A percentile compares a stretch with the other conserved stretches of the same genome.
Evolutionary conservation across 2,113 vertebrate species (phyloP).

Genomic region (Seriola quinqueradiata): DNA sequence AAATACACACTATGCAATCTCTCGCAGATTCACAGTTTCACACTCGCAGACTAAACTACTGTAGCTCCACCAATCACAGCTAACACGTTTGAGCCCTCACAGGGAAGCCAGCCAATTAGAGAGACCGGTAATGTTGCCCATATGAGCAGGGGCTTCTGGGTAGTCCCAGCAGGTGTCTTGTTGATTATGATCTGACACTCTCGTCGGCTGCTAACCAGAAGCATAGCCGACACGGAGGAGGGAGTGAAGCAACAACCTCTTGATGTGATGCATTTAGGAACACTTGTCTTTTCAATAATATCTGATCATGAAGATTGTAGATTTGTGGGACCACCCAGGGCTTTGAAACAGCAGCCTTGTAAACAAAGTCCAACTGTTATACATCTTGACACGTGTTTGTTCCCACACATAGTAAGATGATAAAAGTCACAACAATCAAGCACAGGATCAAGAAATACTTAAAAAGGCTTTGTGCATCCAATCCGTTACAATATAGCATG

Average conservation of each 20-base stretch:
- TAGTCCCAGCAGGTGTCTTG: conserved; percentile 79
- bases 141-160: conserved; percentile 79
- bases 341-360: background rate
- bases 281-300: conserved; percentile 18
- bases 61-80: conserved; percentile 46
- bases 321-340: conserved; percentile 18
- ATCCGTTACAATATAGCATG: background rate
- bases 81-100: conserved; percentile 39
- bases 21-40: conserved; percentile 58
- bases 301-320: background rate
- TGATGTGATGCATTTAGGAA: conserved; percentile 34
- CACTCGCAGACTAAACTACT: conserved; percentile 22
- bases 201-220: conserved; percentile 68
- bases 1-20: background rate
- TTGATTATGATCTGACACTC: conserved; percentile 81
- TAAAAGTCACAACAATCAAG: background rate
- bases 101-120: conserved; percentile 71
- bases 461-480: background rate
- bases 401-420: background rate
- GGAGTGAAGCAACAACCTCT: background rate
- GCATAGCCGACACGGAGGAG: conserved; percentile 53
- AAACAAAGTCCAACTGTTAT: background rate
- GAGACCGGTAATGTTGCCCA: conserved; percentile 70
- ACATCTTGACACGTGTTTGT: background rate
- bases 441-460: background rate